These are phyloP conservation scores for Monoplex corrugatus DNA, from an alignment of 2,888 invertebrate genomes.

Conservation along the genomic window DNA sequence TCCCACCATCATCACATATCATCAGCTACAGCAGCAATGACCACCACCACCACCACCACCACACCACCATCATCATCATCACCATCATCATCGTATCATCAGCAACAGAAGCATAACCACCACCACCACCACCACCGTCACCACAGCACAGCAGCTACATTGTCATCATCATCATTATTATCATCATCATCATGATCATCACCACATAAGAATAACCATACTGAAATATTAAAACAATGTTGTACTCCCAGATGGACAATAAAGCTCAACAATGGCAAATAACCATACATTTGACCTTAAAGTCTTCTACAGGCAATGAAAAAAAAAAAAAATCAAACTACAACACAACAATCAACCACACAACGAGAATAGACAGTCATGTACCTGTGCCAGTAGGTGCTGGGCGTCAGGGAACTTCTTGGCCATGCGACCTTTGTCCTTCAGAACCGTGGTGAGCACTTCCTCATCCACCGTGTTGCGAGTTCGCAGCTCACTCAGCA, in stretches of 20 bases:
- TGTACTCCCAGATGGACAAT: neutral
- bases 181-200: too few species aligned
- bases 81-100: neutral
- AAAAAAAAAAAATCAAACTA: neutral
- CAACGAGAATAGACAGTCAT: neutral
- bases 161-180: too few species aligned
- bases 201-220: too few species aligned
- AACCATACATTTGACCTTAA: neutral
- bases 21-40: neutral
- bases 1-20: too few species aligned
- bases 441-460: conserved; percentile 67
- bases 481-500: conserved; percentile 64
- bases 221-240: too few species aligned
- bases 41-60: neutral
- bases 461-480: conserved; percentile 71
- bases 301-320: neutral
- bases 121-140: neutral
- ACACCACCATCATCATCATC: neutral
- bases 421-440: conserved; percentile 55
- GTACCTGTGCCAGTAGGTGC: conserved; percentile 70
- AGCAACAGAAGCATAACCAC: neutral
- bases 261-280: neutral
- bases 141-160: neutral
- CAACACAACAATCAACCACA: neutral
- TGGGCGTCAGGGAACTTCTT: conserved; percentile 73